These are phyloP conservation scores for Pseudococcus viburni DNA, from an alignment of 2,888 invertebrate species.

Conservation along the genomic window DNA sequence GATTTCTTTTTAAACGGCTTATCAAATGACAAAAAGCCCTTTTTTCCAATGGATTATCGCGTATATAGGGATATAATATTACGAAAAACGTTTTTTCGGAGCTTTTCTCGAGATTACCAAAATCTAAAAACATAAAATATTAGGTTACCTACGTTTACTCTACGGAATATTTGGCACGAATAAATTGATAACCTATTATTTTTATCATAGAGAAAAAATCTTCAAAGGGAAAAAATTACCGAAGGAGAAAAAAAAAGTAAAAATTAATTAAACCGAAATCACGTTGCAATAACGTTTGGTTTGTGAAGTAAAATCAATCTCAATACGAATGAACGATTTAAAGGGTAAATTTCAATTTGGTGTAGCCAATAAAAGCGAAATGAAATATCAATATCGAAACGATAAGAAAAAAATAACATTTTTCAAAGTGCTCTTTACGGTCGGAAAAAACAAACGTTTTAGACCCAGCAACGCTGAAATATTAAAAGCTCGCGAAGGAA, in stretches of 20 bases:
- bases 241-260: not conserved
- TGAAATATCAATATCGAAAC: slow-evolving; percentile 23
- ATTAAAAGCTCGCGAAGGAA: slow-evolving; percentile 21
- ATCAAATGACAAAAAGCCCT: slow-evolving; percentile 22
- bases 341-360: slow-evolving; percentile 14
- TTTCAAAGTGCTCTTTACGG: not conserved
- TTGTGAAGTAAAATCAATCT: not conserved
- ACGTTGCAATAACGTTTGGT: not conserved
- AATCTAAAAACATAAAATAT: not conserved
- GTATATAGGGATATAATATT: not conserved
- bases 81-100: not conserved
- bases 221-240: not conserved
- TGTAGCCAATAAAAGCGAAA: not conserved
- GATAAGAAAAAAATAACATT: slow-evolving; percentile 31
- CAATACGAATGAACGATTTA: not conserved
- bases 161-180: no score
- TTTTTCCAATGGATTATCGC: slow-evolving; percentile 17
- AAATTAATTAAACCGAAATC: not conserved
- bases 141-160: not conserved
- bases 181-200: no score
- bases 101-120: not conserved
- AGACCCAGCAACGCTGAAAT: not conserved
- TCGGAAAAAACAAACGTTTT: not conserved
- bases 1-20: slow-evolving; percentile 10
- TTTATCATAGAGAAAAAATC: not conserved